Conservation (phyloP, 2,888 invertebrate species). For the Ennomos erosarius region DNA sequence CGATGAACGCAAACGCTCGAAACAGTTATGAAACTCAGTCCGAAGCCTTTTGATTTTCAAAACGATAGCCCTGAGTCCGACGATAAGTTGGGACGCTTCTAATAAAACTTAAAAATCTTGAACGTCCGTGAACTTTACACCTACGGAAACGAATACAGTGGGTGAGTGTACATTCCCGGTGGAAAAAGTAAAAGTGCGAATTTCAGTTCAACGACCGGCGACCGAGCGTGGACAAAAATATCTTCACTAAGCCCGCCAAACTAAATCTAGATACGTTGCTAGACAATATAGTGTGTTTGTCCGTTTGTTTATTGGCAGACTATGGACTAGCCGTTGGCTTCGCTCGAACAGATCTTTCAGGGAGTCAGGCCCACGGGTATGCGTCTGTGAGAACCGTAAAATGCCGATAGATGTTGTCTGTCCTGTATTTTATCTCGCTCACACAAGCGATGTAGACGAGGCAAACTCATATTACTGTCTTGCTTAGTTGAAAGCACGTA, state of each 20-base stretch:
- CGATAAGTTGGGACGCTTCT: too few species aligned
- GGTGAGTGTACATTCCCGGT: conserved; percentile 29
- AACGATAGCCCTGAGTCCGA: too few species aligned
- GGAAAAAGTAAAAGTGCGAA: conserved; percentile 42
- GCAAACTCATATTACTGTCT: too few species aligned
- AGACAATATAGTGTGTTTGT: conserved; percentile 21
- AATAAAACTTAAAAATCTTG: neutral
- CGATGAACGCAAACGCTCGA: too few species aligned
- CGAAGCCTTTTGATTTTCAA: too few species aligned
- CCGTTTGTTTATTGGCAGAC: conserved; percentile 23
- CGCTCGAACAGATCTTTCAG: conserved; percentile 9
- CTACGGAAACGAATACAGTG: conserved; percentile 24
- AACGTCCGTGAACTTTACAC: conserved; percentile 23
- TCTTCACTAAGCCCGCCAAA: conserved; percentile 32
- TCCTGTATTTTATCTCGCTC: too few species aligned
- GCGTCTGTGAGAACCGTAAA: too few species aligned
- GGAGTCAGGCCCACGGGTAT: neutral
- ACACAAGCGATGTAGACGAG: too few species aligned
- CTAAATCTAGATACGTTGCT: conserved; percentile 32
- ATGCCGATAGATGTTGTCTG: too few species aligned
- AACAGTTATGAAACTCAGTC: too few species aligned
- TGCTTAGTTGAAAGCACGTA: too few species aligned
- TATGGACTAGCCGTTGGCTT: conserved; percentile 10
- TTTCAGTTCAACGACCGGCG: conserved; percentile 40
- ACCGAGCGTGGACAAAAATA: conserved; percentile 36